phyloP scores from a whole-genome alignment of 2,888 invertebrate species.

The Neoascia interrupta region DNA sequence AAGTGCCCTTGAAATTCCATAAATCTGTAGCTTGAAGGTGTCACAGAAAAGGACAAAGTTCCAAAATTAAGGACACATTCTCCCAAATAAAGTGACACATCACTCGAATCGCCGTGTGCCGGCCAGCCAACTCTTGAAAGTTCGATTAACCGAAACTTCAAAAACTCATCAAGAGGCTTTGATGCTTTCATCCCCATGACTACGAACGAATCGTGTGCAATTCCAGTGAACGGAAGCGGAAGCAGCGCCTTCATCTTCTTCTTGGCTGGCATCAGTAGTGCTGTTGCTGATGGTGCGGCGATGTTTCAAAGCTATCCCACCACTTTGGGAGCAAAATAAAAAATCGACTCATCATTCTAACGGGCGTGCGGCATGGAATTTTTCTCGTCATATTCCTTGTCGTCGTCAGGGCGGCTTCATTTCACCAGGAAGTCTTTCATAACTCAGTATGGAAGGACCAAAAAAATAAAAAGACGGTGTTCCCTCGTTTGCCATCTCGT shows the following conservation, averaged over 20 bases:
- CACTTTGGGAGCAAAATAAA: no score
- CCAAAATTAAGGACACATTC: no score
- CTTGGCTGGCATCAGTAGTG: neutral
- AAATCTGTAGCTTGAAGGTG: no score
- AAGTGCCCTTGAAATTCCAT: no score
- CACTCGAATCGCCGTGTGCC: no score
- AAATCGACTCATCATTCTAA: conserved; percentile 38
- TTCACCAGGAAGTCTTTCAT: conserved; percentile 15
- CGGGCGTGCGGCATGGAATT: no score
- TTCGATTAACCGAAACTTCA: conserved; percentile 43
- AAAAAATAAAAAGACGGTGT: no score
- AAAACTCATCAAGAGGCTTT: conserved; percentile 29
- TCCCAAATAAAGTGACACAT: no score
- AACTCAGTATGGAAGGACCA: conserved; percentile 7
- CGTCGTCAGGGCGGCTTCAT: conserved; percentile 10
- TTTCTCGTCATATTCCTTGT: no score
- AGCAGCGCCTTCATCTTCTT: conserved; percentile 3
- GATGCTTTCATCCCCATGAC: conserved; percentile 13
- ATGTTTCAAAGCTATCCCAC: no score
- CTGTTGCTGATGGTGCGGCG: no score
- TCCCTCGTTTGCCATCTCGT: conserved; percentile 8
- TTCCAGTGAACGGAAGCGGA: conserved; percentile 15
- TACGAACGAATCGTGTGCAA: neutral
- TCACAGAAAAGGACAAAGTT: no score
- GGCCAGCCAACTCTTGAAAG: conserved; percentile 25